Base-by-base conservation (phyloP, 2,888 invertebrate genomes). In the Strigamia crassipes region DNA sequence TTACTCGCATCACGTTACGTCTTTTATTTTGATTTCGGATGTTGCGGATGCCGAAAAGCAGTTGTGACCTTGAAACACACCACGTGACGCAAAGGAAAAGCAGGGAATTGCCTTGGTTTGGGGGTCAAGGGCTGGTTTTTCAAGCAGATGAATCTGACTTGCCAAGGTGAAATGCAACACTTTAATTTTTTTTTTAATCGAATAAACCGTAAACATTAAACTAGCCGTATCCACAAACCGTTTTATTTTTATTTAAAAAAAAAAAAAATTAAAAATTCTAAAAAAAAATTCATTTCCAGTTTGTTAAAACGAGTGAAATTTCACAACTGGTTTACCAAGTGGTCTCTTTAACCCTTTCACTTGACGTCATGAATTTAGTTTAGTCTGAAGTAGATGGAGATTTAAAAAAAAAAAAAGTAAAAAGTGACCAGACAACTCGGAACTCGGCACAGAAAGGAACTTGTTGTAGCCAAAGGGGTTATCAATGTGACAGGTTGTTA, bases 381-480 rank as follows among this genome's bases (percentile, higher is more conserved):
- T 61, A 56, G n/a, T 46, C 38, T 38, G 38, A 6, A 38, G 6
- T 38, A 1, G 38, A 12, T 9, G 21, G 18, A 23, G 18, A 61
- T 23, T 56, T 56, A 56, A 56, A 61, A 10, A 23, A 18, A 23
- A 18, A 5, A 61, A 23, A 18, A 4, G 18, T 23, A 23, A 61
- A 61, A 61, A 61, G 61, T 61, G 61, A 61, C 61, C 61, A 61
- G 61, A 61, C 61, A 18, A 61, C 38, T 38, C 38, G 38, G 51
- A 51, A 51, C 51, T 51, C 51, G 51, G 51, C 51, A 51, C 18
- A 51, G 51, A 51, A 61, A 61, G 61, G 61, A 61, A 61, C 61
- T n/a, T n/a, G 61, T 61, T 15, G 61, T 61, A 61, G 61, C 61
- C 61, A 23, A 61, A 61, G 61, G 61, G 61, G n/a, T 61, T n/a